Evolutionary conservation across 2,888 invertebrate genomes (phyloP), one percentile per base, ranked within the genome.

Genomic region (Caenorhabditis plicata): DNA sequence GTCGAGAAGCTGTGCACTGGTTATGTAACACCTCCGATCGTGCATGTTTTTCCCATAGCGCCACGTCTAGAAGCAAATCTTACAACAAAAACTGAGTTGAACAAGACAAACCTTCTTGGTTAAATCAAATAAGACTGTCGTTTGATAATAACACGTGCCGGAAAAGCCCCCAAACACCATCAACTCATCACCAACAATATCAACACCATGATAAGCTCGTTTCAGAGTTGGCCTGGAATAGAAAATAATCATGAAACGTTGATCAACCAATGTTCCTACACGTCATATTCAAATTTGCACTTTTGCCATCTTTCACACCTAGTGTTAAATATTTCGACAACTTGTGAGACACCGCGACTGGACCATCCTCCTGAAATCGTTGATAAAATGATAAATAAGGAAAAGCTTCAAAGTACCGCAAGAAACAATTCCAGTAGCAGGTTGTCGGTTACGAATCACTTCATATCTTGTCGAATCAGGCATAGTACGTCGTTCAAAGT

Each of bases 351-450:
- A 29, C 61, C 54, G 3, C 42, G 43, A 27, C 32, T 47, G 11
- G 56, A 48, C 67, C 67, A 67, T 7, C 67, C 67, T 20, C 67
- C 66, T 56, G 44, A 29, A 61, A 48, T 35, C 23, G 29, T 20
- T 15, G 15, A 25, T 9, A 23, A 1, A 19, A n/a, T 26, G 26
- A 13, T n/a, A 19, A 13, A 20, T 9, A 23, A 19, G 27, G n/a
- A n/a, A n/a, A n/a, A n/a, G n/a, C n/a, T n/a, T n/a, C n/a, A 42
- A 33, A 41, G 38, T 13, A 53, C 60, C 61, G 33, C 45, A 50
- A 15, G 54, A 41, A 15, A 62, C 41, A 25, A 62, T 22, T 1
- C 45, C 62, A 19, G 13, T 35, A 15, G 33, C 35, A 2, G 62
- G 62, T 20, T 54, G 53, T 26, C 62, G 23, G 23, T 22, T 48